A percentile compares a stretch with the other conserved stretches of the same genome.
Evolutionary conservation across 2,888 invertebrate genomes (phyloP).

Genomic region (Xanthia togata): DNA sequence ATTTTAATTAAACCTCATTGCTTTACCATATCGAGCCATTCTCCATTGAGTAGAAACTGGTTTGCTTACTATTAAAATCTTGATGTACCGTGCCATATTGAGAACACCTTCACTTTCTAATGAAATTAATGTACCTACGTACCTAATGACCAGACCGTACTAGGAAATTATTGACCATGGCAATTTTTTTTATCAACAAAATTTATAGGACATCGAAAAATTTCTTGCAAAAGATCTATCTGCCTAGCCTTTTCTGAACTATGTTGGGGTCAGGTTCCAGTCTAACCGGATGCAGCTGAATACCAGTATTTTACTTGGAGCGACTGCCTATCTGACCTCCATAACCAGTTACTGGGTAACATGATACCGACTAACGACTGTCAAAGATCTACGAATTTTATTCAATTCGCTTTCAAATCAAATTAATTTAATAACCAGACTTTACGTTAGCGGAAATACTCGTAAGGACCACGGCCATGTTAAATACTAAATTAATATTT

Average conservation of each 20-base stretch:
- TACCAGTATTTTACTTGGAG: too few species aligned
- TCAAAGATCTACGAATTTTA: too few species aligned
- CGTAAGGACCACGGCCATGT: background rate
- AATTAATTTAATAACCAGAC: background rate
- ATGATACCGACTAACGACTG: too few species aligned
- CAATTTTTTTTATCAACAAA: too few species aligned
- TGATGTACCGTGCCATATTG: slow-evolving; percentile 25
- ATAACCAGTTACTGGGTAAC: too few species aligned
- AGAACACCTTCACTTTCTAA: slow-evolving; percentile 37
- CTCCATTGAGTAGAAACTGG: slow-evolving; percentile 42
- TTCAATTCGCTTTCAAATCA: too few species aligned
- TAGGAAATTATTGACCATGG: background rate
- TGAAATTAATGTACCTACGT: background rate
- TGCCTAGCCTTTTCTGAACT: too few species aligned
- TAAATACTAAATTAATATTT: background rate
- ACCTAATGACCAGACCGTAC: background rate
- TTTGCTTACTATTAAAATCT: slow-evolving; percentile 25
- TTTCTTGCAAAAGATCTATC: too few species aligned
- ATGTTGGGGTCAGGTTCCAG: too few species aligned
- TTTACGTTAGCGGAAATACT: background rate
- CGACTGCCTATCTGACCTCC: too few species aligned
- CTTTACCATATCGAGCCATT: slow-evolving; percentile 12
- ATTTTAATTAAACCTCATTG: slow-evolving; percentile 33
- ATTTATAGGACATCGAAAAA: too few species aligned
- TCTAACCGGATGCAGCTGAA: too few species aligned